phyloP scores from a whole-genome alignment of 2,113 vertebrate genomes.

The Catharus minimus region DNA sequence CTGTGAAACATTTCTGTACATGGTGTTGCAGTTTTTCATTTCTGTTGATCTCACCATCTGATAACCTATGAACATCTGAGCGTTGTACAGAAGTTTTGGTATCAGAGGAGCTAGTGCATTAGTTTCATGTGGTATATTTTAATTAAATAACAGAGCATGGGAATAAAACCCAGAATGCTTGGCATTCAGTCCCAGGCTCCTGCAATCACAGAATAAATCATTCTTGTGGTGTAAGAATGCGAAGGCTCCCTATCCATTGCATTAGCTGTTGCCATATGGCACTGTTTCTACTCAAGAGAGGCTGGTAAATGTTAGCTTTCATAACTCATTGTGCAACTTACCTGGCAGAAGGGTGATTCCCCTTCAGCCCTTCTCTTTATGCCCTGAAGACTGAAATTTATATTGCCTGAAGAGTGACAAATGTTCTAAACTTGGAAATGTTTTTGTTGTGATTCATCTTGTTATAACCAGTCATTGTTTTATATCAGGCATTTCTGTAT shows the following conservation, averaged over 20 bases:
- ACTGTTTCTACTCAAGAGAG: conserved; percentile 31
- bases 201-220: conserved; percentile 38
- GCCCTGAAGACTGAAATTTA: not conserved
- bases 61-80: conserved; percentile 24
- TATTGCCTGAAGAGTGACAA: not conserved
- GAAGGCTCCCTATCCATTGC: conserved; percentile 29
- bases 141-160: conserved; percentile 42
- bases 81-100: not conserved
- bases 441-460: conserved; percentile 36
- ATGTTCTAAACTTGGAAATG: not conserved
- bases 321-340: conserved; percentile 38
- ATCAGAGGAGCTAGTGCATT: not conserved
- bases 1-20: not conserved
- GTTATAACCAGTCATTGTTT: conserved; percentile 35
- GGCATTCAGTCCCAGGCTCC: conserved; percentile 29
- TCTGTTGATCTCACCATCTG: conserved; percentile 1
- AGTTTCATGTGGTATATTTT: conserved; percentile 13
- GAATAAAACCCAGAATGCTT: conserved; percentile 29
- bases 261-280: conserved; percentile 57
- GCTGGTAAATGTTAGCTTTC: conserved; percentile 47
- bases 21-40: not conserved
- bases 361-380: conserved; percentile 5
- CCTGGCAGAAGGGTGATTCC: conserved; percentile 39
- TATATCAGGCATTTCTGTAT: conserved; percentile 23
- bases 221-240: conserved; percentile 24